Evolutionary conservation across 2,888 invertebrate genomes (phyloP).

Genomic region (Agrochola litura): DNA sequence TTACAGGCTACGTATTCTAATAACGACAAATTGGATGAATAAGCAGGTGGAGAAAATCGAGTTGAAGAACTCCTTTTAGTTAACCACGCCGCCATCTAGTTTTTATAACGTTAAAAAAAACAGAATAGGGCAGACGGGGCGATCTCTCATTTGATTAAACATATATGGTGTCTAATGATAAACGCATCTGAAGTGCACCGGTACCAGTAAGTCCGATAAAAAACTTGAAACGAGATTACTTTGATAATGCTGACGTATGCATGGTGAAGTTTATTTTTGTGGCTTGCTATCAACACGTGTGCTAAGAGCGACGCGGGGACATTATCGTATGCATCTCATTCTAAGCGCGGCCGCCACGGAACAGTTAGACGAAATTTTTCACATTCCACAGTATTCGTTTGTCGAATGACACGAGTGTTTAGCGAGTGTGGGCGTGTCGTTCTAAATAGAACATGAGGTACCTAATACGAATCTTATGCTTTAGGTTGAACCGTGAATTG

Average conservation of each 20-base stretch:
- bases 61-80: constrained; percentile 39
- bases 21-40: constrained; percentile 21
- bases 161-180: constrained; percentile 55
- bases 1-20: constrained; percentile 21
- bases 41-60: constrained; percentile 44
- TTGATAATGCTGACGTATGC: constrained; percentile 62
- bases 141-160: constrained; percentile 62
- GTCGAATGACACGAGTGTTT: constrained; percentile 70
- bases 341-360: constrained; percentile 67
- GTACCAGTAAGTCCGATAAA: constrained; percentile 56
- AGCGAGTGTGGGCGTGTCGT: constrained; percentile 73
- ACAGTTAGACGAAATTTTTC: constrained; percentile 85
- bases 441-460: constrained; percentile 53
- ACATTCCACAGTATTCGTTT: constrained; percentile 81
- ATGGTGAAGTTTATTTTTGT: constrained; percentile 62
- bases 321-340: constrained; percentile 75
- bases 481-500: constrained; percentile 37
- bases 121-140: constrained; percentile 21
- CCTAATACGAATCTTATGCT: constrained; percentile 40
- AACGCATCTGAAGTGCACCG: constrained; percentile 53
- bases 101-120: constrained; percentile 25
- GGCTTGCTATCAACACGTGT: constrained; percentile 67
- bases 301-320: constrained; percentile 65
- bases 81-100: constrained; percentile 25
- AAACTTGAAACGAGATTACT: constrained; percentile 70